These are phyloP conservation scores for Torymus texanus DNA, from an alignment of 2,888 invertebrate genomes.

Conservation along the genomic window DNA sequence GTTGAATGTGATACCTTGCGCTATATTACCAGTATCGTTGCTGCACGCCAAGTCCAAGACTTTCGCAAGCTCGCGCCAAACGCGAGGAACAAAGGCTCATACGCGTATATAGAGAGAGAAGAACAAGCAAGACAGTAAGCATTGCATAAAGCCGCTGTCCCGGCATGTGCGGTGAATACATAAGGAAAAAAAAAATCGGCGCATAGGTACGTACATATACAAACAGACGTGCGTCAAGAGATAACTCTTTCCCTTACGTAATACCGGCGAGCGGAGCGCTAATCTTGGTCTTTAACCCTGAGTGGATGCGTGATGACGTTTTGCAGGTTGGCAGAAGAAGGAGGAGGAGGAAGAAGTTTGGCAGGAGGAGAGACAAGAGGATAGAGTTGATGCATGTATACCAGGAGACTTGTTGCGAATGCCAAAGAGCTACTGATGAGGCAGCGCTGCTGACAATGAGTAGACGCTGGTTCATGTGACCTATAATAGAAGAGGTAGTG, in stretches of 20 bases:
- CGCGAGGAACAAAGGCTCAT: slow-evolving; percentile 2
- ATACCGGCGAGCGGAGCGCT: background rate
- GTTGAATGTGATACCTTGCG: slow-evolving; percentile 15
- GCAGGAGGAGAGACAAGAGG: too few relatives aligned
- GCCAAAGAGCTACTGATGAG: too few relatives aligned
- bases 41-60: slow-evolving; percentile 9
- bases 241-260: slow-evolving; percentile 38
- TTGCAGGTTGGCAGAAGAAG: slow-evolving; percentile 12
- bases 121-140: too few relatives aligned
- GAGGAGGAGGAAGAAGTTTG: slow-evolving; percentile 56
- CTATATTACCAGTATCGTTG: background rate
- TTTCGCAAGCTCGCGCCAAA: slow-evolving; percentile 3
- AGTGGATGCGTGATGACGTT: slow-evolving; percentile 14
- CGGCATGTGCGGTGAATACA: background rate
- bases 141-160: slow-evolving; percentile 16
- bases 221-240: slow-evolving; percentile 16
- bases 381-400: too few relatives aligned
- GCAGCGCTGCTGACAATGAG: too few relatives aligned
- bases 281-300: slow-evolving; percentile 46
- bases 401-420: too few relatives aligned
- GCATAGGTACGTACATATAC: background rate
- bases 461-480: too few relatives aligned
- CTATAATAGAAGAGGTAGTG: too few relatives aligned
- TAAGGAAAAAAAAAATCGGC: background rate
- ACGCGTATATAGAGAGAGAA: too few relatives aligned